These are phyloP conservation scores for Chiroxiphia lanceolata DNA, from an alignment of 2,797 vertebrate genomes.

Conservation along the genomic window DNA sequence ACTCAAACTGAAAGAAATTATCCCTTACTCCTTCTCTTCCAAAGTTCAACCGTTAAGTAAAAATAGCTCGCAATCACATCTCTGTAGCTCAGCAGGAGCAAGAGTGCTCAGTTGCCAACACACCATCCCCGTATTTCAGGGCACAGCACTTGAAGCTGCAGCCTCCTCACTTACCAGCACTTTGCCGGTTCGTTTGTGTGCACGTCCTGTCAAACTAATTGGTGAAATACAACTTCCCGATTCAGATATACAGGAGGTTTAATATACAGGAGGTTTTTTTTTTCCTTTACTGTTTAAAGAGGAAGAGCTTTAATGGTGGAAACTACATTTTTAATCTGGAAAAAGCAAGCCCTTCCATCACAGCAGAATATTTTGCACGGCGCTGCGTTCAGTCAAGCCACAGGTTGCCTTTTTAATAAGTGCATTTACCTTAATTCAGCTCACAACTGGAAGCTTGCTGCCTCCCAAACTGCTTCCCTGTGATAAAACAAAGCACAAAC, in stretches of 20 bases:
- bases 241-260: neutral
- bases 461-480: neutral
- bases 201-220: neutral
- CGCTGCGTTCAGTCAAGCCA: fast-evolving
- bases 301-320: neutral
- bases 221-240: neutral
- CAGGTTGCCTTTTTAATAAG: neutral
- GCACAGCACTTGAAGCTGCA: neutral
- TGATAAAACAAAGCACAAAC: neutral
- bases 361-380: neutral
- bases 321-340: neutral
- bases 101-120: neutral
- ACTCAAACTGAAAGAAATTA: conserved; percentile 33
- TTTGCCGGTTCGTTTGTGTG: neutral
- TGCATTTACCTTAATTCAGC: neutral
- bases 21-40: neutral
- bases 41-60: conserved; percentile 19
- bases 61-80: neutral
- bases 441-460: neutral
- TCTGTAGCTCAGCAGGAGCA: neutral
- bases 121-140: neutral
- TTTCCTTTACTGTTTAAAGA: neutral
- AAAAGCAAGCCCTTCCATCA: neutral
- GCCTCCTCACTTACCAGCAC: neutral
- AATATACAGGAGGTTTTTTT: neutral